Evolutionary conservation across 2,888 invertebrate genomes (phyloP).

Genomic region (Oegoconia quadripuncta): DNA sequence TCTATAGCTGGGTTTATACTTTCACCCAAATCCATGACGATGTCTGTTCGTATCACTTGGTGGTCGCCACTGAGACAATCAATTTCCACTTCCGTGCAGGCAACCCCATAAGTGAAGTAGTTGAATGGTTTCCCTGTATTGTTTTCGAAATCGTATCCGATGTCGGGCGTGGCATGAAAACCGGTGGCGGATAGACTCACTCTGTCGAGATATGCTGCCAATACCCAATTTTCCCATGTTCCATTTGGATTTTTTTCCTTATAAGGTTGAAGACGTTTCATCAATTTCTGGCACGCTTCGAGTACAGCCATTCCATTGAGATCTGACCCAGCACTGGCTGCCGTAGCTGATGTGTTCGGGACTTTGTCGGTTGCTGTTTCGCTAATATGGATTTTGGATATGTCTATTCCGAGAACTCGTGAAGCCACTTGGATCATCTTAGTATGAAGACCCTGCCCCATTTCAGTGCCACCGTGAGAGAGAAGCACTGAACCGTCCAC

Average conservation of each 20-base stretch:
- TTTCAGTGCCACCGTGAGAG: slow-evolving; percentile 96
- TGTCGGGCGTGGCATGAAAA: slow-evolving; percentile 87
- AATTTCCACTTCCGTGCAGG: slow-evolving; percentile 93
- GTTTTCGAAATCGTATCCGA: slow-evolving; percentile 84
- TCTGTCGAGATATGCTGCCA: slow-evolving; percentile 86
- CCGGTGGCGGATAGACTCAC: slow-evolving; percentile 91
- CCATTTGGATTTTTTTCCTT: slow-evolving; percentile 86
- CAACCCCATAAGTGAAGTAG: slow-evolving; percentile 93
- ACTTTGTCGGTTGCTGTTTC: slow-evolving; percentile 95
- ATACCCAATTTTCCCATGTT: slow-evolving; percentile 92
- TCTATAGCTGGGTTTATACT: slow-evolving; percentile 98
- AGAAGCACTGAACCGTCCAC: slow-evolving; percentile 92
- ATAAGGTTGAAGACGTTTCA: slow-evolving; percentile 85
- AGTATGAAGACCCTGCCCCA: slow-evolving; percentile 97
- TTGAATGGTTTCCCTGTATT: slow-evolving; percentile 87
- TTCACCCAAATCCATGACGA: slow-evolving; percentile 97
- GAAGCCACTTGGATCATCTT: slow-evolving; percentile 97
- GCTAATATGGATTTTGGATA: slow-evolving; percentile 86
- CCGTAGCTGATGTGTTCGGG: slow-evolving; percentile 93
- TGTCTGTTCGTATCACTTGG: slow-evolving; percentile 91
- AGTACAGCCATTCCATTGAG: slow-evolving; percentile 94
- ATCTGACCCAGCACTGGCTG: slow-evolving; percentile 93
- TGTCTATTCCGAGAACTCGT: slow-evolving; percentile 83
- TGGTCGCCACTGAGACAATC: slow-evolving; percentile 97
- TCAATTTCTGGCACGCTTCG: slow-evolving; percentile 88